Percentiles rank a stretch among this genome's conserved stretches.
phyloP scores from a whole-genome alignment of 1,140 invertebrate genomes.

The Nephila pilipes region DNA sequence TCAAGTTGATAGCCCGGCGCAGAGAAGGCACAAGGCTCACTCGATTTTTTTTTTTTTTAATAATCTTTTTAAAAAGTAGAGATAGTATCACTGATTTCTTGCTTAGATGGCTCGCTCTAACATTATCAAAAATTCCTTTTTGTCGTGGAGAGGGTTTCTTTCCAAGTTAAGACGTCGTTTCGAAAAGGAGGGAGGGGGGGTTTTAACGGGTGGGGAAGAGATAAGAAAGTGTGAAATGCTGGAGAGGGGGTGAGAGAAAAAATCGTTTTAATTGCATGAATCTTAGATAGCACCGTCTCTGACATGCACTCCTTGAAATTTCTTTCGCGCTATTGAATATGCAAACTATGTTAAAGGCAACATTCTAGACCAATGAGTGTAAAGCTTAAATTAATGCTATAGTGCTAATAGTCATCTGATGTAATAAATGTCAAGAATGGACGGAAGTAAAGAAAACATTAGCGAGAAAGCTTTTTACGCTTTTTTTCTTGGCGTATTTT shows the following conservation, averaged over 20 bases:
- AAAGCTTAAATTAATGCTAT: conserved; percentile 26
- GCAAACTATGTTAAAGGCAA: conserved; percentile 38
- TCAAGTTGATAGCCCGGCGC: conserved; percentile 38
- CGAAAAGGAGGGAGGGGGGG: neutral
- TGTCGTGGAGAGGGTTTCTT: neutral
- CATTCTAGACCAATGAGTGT: conserved; percentile 38
- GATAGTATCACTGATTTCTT: conserved; percentile 60
- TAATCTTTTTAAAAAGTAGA: conserved; percentile 28
- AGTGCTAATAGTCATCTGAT: conserved; percentile 57
- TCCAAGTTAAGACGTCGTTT: conserved; percentile 43
- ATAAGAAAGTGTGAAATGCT: conserved; percentile 51
- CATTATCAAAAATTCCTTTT: conserved; percentile 73
- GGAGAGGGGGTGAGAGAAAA: conserved; percentile 2
- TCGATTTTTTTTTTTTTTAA: neutral
- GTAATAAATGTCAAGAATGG: conserved; percentile 41
- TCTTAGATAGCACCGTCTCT: neutral
- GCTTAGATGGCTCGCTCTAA: neutral
- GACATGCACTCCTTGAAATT: neutral
- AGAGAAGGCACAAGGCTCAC: neutral
- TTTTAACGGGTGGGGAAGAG: neutral
- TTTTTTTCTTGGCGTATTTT: neutral
- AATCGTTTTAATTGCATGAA: conserved; percentile 38
- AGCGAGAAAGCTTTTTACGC: conserved; percentile 19
- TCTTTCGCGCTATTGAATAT: conserved; percentile 3
- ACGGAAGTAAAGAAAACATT: conserved; percentile 19